Evolutionary conservation across 30 jellyfish, hydroid and myxozoan genomes (phyloP).

Genomic region (Hydractinia echinata): DNA sequence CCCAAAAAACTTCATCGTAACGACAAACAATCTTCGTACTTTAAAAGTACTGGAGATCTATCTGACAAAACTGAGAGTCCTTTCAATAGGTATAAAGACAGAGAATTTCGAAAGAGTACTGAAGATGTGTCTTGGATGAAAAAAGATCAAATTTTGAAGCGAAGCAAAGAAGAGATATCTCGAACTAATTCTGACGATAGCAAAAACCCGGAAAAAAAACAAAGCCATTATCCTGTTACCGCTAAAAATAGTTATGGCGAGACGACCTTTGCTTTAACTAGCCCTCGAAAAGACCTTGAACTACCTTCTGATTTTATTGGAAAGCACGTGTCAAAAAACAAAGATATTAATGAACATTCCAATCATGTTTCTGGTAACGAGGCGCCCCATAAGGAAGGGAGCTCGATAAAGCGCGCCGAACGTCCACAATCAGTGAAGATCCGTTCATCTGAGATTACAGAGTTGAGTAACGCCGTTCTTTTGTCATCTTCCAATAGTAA

Average conservation of each 20-base stretch:
- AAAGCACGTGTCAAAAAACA: neutral
- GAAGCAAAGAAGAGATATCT: slow-evolving; percentile 1
- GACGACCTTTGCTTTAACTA: slow-evolving; percentile 6
- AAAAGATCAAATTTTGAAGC: neutral
- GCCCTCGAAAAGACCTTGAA: slow-evolving; percentile 6
- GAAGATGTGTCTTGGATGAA: neutral
- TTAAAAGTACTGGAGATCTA: neutral
- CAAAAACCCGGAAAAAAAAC: no score
- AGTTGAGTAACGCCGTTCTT: neutral
- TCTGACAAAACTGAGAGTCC: no score
- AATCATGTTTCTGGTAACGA: neutral
- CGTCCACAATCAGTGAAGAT: slow-evolving; percentile 4
- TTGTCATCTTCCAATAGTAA: neutral
- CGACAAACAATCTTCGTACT: neutral
- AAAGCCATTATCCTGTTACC: no score
- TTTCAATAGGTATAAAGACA: neutral
- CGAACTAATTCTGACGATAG: neutral
- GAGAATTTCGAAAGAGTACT: neutral
- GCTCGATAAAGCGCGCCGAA: neutral
- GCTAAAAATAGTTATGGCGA: neutral
- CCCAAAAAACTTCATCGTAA: no score
- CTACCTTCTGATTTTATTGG: neutral
- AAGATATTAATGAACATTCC: neutral
- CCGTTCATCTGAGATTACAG: neutral
- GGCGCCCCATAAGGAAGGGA: neutral